phyloP scores from a whole-genome alignment of 1,140 invertebrate genomes.

The Magallana ariakensis region DNA sequence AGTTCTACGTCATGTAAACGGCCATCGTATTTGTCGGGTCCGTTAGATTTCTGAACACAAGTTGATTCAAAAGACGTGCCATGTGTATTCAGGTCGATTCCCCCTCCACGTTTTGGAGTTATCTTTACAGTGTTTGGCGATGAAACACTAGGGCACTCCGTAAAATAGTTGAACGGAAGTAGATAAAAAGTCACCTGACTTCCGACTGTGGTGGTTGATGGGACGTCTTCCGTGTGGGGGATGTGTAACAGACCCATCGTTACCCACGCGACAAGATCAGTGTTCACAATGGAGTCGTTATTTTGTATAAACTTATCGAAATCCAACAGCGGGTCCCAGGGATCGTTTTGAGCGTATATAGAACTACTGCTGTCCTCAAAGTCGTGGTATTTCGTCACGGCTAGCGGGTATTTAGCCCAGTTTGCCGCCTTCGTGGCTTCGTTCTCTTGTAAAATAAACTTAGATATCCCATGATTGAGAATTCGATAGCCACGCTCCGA shows the following conservation, averaged over 20 bases:
- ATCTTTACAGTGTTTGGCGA: conserved; percentile 69
- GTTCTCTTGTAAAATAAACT: conserved; percentile 69
- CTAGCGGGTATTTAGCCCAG: conserved; percentile 74
- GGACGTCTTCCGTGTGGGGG: conserved; percentile 75
- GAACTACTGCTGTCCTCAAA: conserved; percentile 73
- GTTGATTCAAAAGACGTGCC: conserved; percentile 87
- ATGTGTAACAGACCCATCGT: conserved; percentile 74
- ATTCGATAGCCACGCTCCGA: conserved; percentile 70
- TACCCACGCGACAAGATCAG: conserved; percentile 76
- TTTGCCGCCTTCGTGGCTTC: conserved; percentile 63
- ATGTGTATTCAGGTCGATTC: conserved; percentile 75
- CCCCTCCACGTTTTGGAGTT: background rate
- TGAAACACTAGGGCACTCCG: conserved; percentile 71
- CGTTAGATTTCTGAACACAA: conserved; percentile 56
- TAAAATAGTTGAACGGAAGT: conserved; percentile 75
- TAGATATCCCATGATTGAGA: conserved; percentile 62
- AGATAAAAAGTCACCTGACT: conserved; percentile 67
- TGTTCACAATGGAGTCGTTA: conserved; percentile 74
- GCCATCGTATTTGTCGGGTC: conserved; percentile 58
- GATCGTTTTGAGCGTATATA: conserved; percentile 73
- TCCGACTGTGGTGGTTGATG: conserved; percentile 69
- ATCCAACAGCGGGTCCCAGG: conserved; percentile 73
- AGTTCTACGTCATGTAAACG: background rate
- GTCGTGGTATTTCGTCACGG: conserved; percentile 75
- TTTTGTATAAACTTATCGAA: conserved; percentile 74